Evolutionary conservation across 2,113 vertebrate species (phyloP).

Genomic region (Charadrius vociferus): DNA sequence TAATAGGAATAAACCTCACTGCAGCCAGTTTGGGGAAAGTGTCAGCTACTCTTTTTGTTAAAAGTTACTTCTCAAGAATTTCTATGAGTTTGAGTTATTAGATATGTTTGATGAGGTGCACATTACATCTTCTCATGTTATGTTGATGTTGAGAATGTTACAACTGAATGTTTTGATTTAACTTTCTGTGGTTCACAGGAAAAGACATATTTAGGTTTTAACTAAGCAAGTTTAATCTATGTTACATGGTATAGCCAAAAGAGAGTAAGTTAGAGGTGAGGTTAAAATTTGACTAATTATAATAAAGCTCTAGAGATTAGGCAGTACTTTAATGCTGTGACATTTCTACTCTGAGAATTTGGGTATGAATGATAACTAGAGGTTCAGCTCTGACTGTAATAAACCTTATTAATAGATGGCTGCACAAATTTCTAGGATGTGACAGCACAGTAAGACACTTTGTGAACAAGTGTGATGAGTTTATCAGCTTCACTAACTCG

Average conservation of each 20-base stretch:
- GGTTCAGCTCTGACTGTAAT: background rate
- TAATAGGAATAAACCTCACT: background rate
- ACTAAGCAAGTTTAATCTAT: background rate
- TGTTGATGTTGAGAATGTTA: background rate
- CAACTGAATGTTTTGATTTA: background rate
- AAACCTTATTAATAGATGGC: background rate
- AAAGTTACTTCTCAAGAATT: background rate
- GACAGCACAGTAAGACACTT: background rate
- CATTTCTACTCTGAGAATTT: background rate
- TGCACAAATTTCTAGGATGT: background rate
- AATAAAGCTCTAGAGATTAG: background rate
- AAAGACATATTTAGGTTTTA: background rate
- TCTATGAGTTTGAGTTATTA: background rate
- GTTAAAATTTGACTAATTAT: background rate
- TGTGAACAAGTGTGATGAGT: background rate
- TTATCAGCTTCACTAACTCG: background rate
- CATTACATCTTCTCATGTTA: background rate
- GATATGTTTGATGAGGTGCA: background rate
- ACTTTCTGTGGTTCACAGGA: background rate
- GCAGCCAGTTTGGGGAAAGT: background rate
- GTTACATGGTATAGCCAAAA: background rate
- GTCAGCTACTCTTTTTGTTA: background rate
- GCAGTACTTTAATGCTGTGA: background rate
- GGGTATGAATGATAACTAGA: background rate
- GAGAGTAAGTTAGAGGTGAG: background rate